Percentiles rank a stretch among this genome's conserved stretches.
These are phyloP conservation scores for Protosalanx chinensis DNA, from an alignment of 2,797 vertebrate species.

Conservation along the genomic window DNA sequence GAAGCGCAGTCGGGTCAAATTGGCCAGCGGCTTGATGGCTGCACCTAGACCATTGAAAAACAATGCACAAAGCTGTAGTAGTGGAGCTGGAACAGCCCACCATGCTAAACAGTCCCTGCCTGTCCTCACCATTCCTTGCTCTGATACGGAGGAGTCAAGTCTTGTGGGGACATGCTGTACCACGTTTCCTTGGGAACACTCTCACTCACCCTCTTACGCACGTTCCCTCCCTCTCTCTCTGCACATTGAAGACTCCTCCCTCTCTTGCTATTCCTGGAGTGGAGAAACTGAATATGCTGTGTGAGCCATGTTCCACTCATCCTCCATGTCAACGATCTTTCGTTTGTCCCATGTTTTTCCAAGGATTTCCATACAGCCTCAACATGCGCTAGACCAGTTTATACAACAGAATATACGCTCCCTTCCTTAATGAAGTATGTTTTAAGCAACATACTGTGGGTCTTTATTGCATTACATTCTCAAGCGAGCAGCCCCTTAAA, in stretches of 20 bases:
- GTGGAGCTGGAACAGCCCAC: background rate
- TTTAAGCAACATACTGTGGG: no score
- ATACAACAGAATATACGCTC: background rate
- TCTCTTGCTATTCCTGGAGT: slow-evolving; percentile 67
- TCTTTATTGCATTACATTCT: no score
- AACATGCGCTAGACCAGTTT: no score
- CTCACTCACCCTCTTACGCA: slow-evolving; percentile 25
- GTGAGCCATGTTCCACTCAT: slow-evolving; percentile 42
- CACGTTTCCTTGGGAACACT: slow-evolving; percentile 20
- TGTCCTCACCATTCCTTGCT: background rate
- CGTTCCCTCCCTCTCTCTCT: slow-evolving; percentile 18
- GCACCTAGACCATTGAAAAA: no score
- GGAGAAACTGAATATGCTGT: slow-evolving; percentile 68
- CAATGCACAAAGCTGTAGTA: no score
- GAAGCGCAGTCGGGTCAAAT: no score
- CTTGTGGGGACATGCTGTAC: slow-evolving; percentile 31
- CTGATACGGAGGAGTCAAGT: slow-evolving; percentile 12
- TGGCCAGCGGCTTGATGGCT: no score
- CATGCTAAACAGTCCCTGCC: background rate
- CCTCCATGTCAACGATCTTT: background rate
- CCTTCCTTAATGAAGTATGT: background rate
- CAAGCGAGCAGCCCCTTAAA: no score
- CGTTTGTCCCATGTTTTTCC: slow-evolving; percentile 31
- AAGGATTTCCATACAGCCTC: background rate
- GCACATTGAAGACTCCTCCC: no score